Evolutionary conservation across 1,140 invertebrate genomes (phyloP).

Genomic region (Lepidurus arcticus): DNA sequence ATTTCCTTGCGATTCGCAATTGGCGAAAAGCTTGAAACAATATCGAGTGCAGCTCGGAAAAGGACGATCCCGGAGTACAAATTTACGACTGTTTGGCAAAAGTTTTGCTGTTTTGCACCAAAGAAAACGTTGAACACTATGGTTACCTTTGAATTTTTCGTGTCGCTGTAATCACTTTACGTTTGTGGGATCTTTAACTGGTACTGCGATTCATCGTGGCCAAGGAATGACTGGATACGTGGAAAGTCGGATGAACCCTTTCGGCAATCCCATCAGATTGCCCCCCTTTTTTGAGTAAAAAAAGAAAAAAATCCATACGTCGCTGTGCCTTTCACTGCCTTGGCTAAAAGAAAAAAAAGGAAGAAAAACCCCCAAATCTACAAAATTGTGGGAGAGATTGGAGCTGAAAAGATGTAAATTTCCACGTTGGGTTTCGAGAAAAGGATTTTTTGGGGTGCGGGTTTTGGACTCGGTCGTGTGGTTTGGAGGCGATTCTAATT

Average conservation of each 20-base stretch:
- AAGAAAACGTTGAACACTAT: background rate
- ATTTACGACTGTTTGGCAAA: background rate
- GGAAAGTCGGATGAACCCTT: background rate
- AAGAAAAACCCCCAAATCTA: background rate
- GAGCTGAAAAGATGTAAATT: background rate
- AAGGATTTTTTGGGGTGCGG: background rate
- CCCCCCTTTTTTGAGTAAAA: background rate
- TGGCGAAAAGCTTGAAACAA: too few relatives aligned
- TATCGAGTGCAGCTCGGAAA: background rate
- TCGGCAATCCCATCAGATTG: background rate
- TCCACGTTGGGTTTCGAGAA: background rate
- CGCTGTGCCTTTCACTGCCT: slow-evolving; percentile 20
- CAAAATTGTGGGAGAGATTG: slow-evolving; percentile 3
- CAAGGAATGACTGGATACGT: background rate
- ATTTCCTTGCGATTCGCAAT: background rate
- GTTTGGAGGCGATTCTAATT: background rate
- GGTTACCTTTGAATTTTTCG: slow-evolving; percentile 7
- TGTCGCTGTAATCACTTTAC: background rate
- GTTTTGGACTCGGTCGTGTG: background rate
- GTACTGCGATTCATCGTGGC: background rate
- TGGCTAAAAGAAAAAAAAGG: slow-evolving; percentile 1
- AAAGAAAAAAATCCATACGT: slow-evolving; percentile 1
- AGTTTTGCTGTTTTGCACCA: slow-evolving; percentile 19
- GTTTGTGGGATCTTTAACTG: background rate
- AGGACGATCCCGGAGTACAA: background rate